Percentiles rank a stretch among this genome's conserved stretches.
These are phyloP conservation scores for Dromius quadrimaculatus DNA, from an alignment of 2,888 invertebrate species.

Conservation along the genomic window DNA sequence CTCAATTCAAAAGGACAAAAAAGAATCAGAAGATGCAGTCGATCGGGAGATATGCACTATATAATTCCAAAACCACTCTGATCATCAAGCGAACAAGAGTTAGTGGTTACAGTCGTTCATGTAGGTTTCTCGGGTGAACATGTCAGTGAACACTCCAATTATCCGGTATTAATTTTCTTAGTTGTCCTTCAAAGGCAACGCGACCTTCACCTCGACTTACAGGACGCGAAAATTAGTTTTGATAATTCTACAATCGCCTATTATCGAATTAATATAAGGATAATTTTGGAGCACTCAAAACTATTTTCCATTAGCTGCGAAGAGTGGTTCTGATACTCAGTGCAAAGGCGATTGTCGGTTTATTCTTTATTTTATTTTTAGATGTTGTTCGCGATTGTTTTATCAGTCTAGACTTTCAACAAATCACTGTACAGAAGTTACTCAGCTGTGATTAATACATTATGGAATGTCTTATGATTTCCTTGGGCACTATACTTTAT, in stretches of 20 bases:
- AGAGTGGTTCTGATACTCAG: background rate
- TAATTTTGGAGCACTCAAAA: slow-evolving; percentile 9
- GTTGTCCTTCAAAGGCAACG: slow-evolving; percentile 36
- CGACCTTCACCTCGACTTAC: slow-evolving; percentile 40
- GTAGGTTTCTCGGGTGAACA: slow-evolving; percentile 12
- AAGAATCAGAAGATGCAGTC: background rate
- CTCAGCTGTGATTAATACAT: slow-evolving; percentile 28
- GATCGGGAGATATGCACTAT: slow-evolving; percentile 4
- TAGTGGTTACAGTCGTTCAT: slow-evolving; percentile 8
- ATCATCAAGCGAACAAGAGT: background rate
- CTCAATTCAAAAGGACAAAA: background rate
- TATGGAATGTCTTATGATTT: slow-evolving; percentile 37
- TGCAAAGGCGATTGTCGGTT: slow-evolving; percentile 9
- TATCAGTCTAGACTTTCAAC: slow-evolving; percentile 45
- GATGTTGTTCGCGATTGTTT: slow-evolving; percentile 38
- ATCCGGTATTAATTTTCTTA: slow-evolving; percentile 45
- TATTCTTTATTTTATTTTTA: slow-evolving; percentile 40
- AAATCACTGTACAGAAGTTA: slow-evolving; percentile 35
- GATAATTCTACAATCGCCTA: background rate
- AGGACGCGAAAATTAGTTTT: slow-evolving; percentile 35
- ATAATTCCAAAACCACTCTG: background rate
- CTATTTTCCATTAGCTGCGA: slow-evolving; percentile 2
- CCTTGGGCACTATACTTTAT: no score
- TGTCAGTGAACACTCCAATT: slow-evolving; percentile 30
- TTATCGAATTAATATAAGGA: no score